Conservation (phyloP, 2,797 vertebrate species). For the Onychomys arenicola region DNA sequence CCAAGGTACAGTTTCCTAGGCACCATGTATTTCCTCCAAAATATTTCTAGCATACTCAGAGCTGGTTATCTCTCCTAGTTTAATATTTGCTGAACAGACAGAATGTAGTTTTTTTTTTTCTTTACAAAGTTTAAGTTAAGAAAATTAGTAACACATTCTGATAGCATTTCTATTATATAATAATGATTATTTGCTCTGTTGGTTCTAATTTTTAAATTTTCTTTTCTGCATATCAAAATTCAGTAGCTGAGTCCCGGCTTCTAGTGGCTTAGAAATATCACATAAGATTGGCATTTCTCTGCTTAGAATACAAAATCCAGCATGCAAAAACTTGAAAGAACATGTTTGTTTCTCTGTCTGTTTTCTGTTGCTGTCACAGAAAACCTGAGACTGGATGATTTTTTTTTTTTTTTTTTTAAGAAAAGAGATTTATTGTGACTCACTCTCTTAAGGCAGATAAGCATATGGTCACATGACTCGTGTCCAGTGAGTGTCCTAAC, state of each 20-base stretch:
- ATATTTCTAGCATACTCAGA: background rate
- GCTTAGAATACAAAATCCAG: background rate
- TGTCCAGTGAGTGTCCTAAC: background rate
- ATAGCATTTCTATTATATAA: slow-evolving; percentile 10
- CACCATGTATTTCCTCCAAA: background rate
- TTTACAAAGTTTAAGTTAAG: background rate
- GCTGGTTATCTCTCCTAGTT: background rate
- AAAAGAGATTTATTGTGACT: background rate
- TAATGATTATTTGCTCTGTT: background rate
- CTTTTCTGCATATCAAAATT: slow-evolving; percentile 48
- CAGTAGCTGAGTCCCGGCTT: background rate
- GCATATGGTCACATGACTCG: background rate
- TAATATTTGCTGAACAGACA: slow-evolving; percentile 22
- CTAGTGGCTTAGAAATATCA: background rate
- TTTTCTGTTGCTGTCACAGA: background rate
- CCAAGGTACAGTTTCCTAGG: slow-evolving; percentile 49
- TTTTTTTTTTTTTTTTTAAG: slow-evolving; percentile 7
- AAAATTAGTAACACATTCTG: slow-evolving; percentile 27
- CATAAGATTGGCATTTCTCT: background rate
- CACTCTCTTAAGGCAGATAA: background rate
- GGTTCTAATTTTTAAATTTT: slow-evolving; percentile 18
- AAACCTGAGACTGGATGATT: background rate
- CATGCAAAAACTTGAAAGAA: background rate
- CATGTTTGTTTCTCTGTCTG: background rate
- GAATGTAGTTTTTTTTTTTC: slow-evolving; percentile 8